phyloP scores from a whole-genome alignment of 1,140 invertebrate genomes.

The Aphelenchoides besseyi region DNA sequence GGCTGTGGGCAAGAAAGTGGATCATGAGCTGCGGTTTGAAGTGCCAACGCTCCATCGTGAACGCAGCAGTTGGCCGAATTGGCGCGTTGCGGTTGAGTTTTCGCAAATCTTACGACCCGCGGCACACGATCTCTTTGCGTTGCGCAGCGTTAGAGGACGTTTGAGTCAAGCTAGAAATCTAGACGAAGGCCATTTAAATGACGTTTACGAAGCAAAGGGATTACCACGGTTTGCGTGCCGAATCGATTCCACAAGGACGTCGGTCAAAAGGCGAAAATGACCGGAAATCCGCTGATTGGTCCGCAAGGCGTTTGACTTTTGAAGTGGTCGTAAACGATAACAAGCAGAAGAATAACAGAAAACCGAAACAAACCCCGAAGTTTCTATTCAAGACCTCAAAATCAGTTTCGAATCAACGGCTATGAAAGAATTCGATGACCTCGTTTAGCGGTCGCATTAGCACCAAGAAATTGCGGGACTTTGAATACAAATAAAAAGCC shows the following conservation, averaged over 20 bases:
- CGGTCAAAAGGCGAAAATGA: not conserved
- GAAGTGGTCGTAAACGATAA: not conserved
- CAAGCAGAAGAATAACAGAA: not conserved
- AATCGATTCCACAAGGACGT: not conserved
- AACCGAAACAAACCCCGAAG: not conserved
- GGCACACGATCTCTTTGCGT: not conserved
- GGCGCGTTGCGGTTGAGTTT: not conserved
- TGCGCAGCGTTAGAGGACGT: too few species aligned
- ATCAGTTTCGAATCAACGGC: not conserved
- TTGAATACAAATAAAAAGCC: not conserved
- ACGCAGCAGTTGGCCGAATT: not conserved
- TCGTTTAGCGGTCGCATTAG: not conserved
- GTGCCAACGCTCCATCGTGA: not conserved
- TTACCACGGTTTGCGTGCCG: not conserved
- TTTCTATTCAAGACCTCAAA: not conserved
- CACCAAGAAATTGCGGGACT: not conserved
- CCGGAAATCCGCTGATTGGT: constrained; percentile 1
- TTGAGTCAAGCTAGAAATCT: too few species aligned
- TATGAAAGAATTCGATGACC: too few species aligned
- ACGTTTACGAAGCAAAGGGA: not conserved
- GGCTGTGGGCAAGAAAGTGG: not conserved
- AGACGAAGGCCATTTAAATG: not conserved
- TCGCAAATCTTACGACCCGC: not conserved
- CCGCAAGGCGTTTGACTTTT: not conserved
- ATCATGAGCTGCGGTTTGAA: not conserved